Base-by-base conservation (phyloP, 2,113 vertebrate genomes). In the Polyodon spathula region DNA sequence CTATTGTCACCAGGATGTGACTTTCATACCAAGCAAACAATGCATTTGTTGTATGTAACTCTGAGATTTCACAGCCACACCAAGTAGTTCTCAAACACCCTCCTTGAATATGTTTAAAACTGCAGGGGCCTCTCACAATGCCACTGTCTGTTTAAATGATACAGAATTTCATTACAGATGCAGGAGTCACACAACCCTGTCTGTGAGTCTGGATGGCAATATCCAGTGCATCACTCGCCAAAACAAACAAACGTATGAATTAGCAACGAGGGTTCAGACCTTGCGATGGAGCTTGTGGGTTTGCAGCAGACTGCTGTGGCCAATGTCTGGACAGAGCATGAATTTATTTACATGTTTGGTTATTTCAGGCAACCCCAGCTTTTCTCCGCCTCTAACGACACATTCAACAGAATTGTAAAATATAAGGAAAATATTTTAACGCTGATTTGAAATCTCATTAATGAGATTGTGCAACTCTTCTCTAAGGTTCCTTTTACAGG, bases 211-310 rank as follows among this genome's bases (percentile, higher is more conserved):
- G 1, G 5, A 11, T n/a, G 5, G 11, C 46, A 50, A n/a, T n/a
- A 50, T 11, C 5, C 12, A 4, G 39, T 58, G 16, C 38, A 37
- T 50, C 4, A 50, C 37, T 68, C 9, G 70, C 83, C 80, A 78
- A 80, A 75, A 72, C 71, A 78, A 82, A 74, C 73, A 78, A 66
- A 12, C 68, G 66, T n/a, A 38, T 50, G 73, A 72, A 72, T 70
- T 75, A 63, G 73, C 74, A 73, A 54, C 8, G 14, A 63, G 56
- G 56, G 56, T 54, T 67, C 64, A 50, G 63, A 67, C 72, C 68
- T 73, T 67, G 66, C 54, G 39, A 68, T 64, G 65, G 65, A 71
- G 61, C 63, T 71, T 63, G 67, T 54, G 72, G 66, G 7, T 72
- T 70, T 69, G 73, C 72, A 70, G 65, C 48, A 40, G 40, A 0